A percentile compares a stretch with the other conserved stretches of the same genome.
Evolutionary conservation across 2,888 invertebrate species (phyloP).

Genomic region (Caenorhabditis macrosperma): DNA sequence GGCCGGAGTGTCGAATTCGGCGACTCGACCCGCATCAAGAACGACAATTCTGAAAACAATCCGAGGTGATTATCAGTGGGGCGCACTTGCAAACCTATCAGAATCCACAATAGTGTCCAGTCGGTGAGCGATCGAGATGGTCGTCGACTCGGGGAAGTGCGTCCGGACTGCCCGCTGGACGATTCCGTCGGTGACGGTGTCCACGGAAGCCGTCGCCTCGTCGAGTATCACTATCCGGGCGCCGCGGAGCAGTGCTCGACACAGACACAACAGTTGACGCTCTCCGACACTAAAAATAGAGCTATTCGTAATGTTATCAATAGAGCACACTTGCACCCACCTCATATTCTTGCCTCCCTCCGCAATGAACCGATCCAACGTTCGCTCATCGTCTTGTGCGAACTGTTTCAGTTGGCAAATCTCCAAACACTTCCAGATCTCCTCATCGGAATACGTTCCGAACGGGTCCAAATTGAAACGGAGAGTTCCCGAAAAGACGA

Average conservation of each 20-base stretch:
- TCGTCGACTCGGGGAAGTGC: constrained; percentile 87
- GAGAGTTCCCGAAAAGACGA: constrained; percentile 85
- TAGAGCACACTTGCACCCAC: constrained; percentile 36
- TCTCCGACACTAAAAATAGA: constrained; percentile 82
- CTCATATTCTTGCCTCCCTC: constrained; percentile 92
- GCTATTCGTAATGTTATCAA: too few species aligned
- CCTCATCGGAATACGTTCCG: constrained; percentile 86
- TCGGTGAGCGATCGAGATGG: constrained; percentile 86
- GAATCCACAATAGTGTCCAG: constrained; percentile 94
- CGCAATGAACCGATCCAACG: constrained; percentile 88
- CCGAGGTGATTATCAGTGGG: neutral
- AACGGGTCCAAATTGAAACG: constrained; percentile 95
- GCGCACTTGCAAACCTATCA: constrained; percentile 81
- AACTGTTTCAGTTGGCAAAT: constrained; percentile 91
- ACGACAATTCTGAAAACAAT: constrained; percentile 81
- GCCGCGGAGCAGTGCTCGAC: constrained; percentile 81
- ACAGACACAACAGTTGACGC: constrained; percentile 82
- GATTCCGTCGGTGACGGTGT: constrained; percentile 73
- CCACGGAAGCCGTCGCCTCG: constrained; percentile 82
- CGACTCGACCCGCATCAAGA: constrained; percentile 81
- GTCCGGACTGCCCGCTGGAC: constrained; percentile 85
- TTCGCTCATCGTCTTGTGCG: constrained; percentile 86
- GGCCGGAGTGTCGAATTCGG: constrained; percentile 81
- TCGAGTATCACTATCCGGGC: constrained; percentile 83
- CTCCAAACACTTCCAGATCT: constrained; percentile 91